Evolutionary conservation across 2,113 vertebrate genomes (phyloP).

Genomic region (Todiramphus saurophagus): DNA sequence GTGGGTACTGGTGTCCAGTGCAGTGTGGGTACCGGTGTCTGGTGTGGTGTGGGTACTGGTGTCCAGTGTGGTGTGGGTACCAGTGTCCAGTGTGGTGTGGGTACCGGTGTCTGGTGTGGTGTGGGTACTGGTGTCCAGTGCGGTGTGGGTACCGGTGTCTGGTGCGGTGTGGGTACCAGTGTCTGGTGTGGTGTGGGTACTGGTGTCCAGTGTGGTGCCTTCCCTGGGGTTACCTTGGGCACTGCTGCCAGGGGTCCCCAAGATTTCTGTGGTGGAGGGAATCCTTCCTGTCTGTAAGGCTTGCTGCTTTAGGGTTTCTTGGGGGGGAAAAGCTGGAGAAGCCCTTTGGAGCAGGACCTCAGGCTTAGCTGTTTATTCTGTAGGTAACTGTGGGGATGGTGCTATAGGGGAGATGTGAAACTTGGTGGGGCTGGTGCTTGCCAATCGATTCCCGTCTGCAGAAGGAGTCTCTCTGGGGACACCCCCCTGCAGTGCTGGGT

Average conservation of each 20-base stretch:
- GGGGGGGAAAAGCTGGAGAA: not conserved
- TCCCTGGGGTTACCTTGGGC: not conserved
- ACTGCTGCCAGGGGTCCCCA: fast-evolving
- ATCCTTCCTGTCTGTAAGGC: not conserved
- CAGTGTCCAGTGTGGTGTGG: fast-evolving
- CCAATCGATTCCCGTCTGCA: not conserved
- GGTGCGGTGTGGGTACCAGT: not conserved
- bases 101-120: not conserved
- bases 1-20: not conserved
- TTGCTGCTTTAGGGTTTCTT: not conserved
- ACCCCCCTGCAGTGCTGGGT: not conserved
- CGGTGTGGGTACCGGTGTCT: too few species aligned
- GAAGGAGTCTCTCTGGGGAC: not conserved
- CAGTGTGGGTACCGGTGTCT: not conserved
- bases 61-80: not conserved
- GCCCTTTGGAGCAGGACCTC: not conserved
- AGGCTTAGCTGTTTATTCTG: not conserved
- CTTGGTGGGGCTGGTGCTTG: not conserved
- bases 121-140: not conserved
- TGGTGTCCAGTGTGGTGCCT: fast-evolving
- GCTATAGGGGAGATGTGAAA: not conserved
- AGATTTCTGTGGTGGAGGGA: not conserved
- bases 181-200: not conserved
- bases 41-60: not conserved
- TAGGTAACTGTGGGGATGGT: not conserved